Evolutionary conservation across 1,140 invertebrate genomes (phyloP).

Genomic region (Pachypsylla venusta): DNA sequence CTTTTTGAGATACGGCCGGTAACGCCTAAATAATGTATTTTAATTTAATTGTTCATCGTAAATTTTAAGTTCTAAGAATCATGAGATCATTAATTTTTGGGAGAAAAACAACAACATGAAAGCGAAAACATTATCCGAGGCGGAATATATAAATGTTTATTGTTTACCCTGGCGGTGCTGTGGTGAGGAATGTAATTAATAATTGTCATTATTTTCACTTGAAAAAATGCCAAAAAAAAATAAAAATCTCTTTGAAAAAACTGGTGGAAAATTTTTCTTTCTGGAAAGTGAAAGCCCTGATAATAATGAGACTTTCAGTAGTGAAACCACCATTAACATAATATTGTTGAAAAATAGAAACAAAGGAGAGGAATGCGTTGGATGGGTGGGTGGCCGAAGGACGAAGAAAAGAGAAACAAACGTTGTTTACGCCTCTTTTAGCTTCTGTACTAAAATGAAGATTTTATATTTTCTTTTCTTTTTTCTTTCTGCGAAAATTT

Average conservation of each 20-base stretch:
- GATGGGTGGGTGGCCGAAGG: neutral
- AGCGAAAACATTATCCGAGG: too few relatives aligned
- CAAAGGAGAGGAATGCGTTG: too few relatives aligned
- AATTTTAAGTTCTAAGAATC: too few relatives aligned
- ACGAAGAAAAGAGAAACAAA: too few relatives aligned
- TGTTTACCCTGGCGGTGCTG: neutral
- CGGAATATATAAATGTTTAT: too few relatives aligned
- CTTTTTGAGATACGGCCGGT: too few relatives aligned
- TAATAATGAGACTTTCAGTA: neutral
- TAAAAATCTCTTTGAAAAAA: neutral
- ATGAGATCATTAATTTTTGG: too few relatives aligned
- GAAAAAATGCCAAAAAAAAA: neutral
- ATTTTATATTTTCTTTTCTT: neutral
- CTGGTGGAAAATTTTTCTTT: neutral
- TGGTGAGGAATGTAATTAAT: neutral
- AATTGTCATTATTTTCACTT: neutral
- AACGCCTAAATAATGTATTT: too few relatives aligned
- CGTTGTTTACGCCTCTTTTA: neutral
- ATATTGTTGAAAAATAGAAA: neutral
- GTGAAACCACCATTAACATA: neutral
- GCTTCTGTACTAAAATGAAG: neutral
- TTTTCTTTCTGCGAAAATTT: neutral
- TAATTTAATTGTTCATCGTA: too few relatives aligned
- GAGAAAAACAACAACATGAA: too few relatives aligned
- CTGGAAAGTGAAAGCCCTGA: neutral